Conservation (phyloP, 2,888 invertebrate genomes). For the Thymelicus lineola region DNA sequence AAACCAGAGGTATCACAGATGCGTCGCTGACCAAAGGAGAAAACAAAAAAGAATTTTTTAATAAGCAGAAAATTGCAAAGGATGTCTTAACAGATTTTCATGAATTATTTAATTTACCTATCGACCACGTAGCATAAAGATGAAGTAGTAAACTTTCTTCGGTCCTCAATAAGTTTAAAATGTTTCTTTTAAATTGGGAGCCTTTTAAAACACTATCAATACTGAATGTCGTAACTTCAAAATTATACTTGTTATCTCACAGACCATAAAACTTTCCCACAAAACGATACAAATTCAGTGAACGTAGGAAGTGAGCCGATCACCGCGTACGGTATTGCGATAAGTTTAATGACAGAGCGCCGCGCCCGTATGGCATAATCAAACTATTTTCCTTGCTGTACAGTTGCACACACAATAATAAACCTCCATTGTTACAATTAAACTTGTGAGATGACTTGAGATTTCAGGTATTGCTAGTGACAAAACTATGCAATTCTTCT, state of each 20-base stretch:
- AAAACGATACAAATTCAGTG: constrained; percentile 29
- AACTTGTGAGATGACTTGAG: no score
- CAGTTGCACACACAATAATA: neutral
- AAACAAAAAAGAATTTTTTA: no score
- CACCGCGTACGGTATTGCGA: constrained; percentile 20
- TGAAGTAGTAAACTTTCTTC: no score
- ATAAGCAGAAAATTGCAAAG: no score
- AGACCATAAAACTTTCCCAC: constrained; percentile 25
- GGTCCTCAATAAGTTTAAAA: no score
- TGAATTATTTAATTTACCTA: no score
- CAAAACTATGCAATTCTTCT: no score
- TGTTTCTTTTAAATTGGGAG: neutral
- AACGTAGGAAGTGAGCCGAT: constrained; percentile 22
- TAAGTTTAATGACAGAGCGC: constrained; percentile 25
- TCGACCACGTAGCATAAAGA: no score
- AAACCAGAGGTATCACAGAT: no score
- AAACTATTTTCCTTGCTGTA: constrained; percentile 9
- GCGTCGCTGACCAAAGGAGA: no score
- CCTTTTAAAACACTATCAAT: constrained; percentile 1
- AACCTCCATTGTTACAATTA: neutral
- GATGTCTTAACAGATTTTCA: no score
- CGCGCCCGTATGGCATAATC: neutral
- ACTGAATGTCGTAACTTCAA: neutral
- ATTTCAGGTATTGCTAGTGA: no score
- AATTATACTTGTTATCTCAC: constrained; percentile 5